Evolutionary conservation across 2,113 vertebrate species (phyloP).

Genomic region (Gobio gobio): DNA sequence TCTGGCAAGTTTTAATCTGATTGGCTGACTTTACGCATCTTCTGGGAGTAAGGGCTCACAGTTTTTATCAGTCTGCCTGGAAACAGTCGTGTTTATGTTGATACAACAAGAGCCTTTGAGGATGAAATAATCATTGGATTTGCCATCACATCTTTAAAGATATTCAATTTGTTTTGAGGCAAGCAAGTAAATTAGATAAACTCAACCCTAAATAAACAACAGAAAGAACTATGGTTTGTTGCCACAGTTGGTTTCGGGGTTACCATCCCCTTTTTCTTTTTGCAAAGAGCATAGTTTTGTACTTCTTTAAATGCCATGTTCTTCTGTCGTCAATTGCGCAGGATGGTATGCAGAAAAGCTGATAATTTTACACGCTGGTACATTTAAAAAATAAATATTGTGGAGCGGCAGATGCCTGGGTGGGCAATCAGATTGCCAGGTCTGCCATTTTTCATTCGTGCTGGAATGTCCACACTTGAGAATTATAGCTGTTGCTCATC

Average conservation of each 20-base stretch:
- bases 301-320: neutral
- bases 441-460: neutral
- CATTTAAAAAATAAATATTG: slow-evolving; percentile 5
- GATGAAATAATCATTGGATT: neutral
- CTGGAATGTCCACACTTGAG: slow-evolving; percentile 18
- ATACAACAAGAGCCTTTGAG: neutral
- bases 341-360: neutral
- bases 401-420: neutral
- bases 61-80: slow-evolving; percentile 13
- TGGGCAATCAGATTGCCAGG: neutral
- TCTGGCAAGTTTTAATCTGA: slow-evolving; percentile 8
- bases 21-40: neutral
- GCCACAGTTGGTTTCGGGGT: neutral
- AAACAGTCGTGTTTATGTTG: neutral
- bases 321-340: neutral
- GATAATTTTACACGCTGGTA: slow-evolving; percentile 5
- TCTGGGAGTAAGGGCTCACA: neutral
- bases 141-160: neutral
- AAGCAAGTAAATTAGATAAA: neutral
- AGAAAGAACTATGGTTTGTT: neutral
- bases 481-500: neutral
- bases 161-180: neutral
- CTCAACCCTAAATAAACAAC: neutral
- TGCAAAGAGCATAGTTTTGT: neutral
- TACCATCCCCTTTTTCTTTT: neutral